Evolutionary conservation across 1,140 invertebrate species (phyloP), one percentile per base, ranked within the genome.

Genomic region (Centruroides sculpturatus): DNA sequence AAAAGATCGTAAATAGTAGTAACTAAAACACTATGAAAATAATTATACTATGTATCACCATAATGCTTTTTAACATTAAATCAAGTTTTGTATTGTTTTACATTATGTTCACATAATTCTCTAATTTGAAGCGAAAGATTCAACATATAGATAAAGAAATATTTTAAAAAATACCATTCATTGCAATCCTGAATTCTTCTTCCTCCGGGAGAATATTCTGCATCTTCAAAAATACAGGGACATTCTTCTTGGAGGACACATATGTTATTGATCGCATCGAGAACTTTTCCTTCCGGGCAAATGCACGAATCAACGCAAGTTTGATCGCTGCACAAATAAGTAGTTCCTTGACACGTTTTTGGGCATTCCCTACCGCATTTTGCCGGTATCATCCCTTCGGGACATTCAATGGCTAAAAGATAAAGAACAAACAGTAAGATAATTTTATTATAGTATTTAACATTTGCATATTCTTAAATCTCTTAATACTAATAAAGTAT

Each of bases 261-360:
- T 3, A 5, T 35, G 23, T 81, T 78, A 59, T 89, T 81, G 8
- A 5, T 41, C 41, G 5, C 3, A n/a, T 60, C 55, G 6, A 87
- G 73, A 2, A 87, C 78, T 0, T 81, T 82, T 2, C 84, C 85
- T 12, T 77, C 71, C 0, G 87, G 86, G 74, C 90, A 93, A 73
- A 86, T 89, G 69, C 90, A 93, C 6, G 89, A 89, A 70, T 91
- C 87, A 47, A 85, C 81, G 68, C 89, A 92, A 10, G 54, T 55
- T 6, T 60, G n/a, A 10, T 59, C 61, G 51, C 57, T 52, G 47
- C 64, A 66, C 7, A 60, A 59, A 41, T 60, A 61, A 10, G 54
- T 46, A 3, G 59, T 57, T 4, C 52, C 57, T 52, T 54, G 58
- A 57, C 74, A 76, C 1, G 72, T 73, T 7, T 62, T 12, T 0